Evolutionary conservation across 2,888 invertebrate species (phyloP).

Genomic region (Nephrotoma flavescens): DNA sequence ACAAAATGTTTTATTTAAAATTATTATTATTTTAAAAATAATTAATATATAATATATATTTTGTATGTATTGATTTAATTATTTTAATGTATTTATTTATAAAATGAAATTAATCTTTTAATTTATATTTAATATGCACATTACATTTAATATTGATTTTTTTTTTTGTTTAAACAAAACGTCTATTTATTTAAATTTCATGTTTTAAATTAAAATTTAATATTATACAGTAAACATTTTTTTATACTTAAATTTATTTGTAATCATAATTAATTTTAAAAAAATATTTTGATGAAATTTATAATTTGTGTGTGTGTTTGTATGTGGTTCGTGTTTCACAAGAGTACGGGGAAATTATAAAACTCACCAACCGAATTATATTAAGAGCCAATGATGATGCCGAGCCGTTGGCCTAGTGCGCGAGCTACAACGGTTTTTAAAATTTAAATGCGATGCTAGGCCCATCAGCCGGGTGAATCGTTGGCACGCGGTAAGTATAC

Average conservation of each 20-base stretch:
- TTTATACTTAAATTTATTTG: background rate
- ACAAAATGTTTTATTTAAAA: conserved; percentile 1
- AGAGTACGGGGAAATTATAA: background rate
- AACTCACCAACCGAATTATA: background rate
- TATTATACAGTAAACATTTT: background rate
- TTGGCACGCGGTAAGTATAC: background rate
- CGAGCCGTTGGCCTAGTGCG: too few relatives aligned
- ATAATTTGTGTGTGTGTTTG: background rate
- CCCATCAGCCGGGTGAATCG: background rate
- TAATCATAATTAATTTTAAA: background rate
- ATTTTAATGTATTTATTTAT: background rate
- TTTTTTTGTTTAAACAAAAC: background rate
- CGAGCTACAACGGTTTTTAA: too few relatives aligned
- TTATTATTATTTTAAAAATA: background rate
- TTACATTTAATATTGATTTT: background rate
- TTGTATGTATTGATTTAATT: background rate
- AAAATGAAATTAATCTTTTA: background rate
- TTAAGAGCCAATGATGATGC: background rate
- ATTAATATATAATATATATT: background rate
- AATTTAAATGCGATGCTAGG: too few relatives aligned
- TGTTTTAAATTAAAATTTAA: background rate
- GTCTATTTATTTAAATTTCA: background rate
- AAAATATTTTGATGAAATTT: background rate
- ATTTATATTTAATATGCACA: background rate
- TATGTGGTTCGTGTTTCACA: background rate